Evolutionary conservation across 2,888 invertebrate species (phyloP), one percentile per base, ranked within the genome.

Genomic region (Caenorhabditis plicata): DNA sequence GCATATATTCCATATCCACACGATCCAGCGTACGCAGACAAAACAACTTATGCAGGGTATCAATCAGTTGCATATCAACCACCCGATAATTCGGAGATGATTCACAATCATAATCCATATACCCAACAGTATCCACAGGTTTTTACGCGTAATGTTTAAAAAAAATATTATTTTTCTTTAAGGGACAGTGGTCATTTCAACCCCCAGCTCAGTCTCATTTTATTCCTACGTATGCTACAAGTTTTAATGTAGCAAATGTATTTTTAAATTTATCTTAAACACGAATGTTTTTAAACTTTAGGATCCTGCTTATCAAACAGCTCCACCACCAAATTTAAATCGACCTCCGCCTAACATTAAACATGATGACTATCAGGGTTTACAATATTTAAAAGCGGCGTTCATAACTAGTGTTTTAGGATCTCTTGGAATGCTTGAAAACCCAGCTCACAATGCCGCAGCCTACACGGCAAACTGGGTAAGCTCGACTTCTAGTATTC

Each of bases 401-500:
- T n/a, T n/a, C n/a, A n/a, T n/a, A n/a, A n/a, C n/a, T n/a, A n/a
- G n/a, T n/a, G n/a, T 50, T 31, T 41, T 51, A 19, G 52, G 46
- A 3, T 40, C 54, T 9, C 55, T 62, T 15, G 54, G 54, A 17
- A 38, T 63, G 25, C 42, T 65, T 41, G 65, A 68, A 23, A 68
- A 53, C 15, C 68, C 58, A 22, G 68, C 68, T 23, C 60, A 63
- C 26, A 56, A 56, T 5, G 56, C 72, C 0, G 70, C 70, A 1
- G 64, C 66, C 11, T 76, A 76, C 52, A 76, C 76, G 3, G 76
- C 76, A 4, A 66, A 52, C 17, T 76, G 76, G 76, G 76, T 76
- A 9, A 71, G 71, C 49, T 67, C 67, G 15, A 74, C 76, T 8
- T 70, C 72, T 3, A 71, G 71, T 35, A 73, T 76, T 19, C 76